Evolutionary conservation across 2,113 vertebrate genomes (phyloP), one percentile per base, ranked within the genome.

Genomic region (Xiphophorus maculatus): DNA sequence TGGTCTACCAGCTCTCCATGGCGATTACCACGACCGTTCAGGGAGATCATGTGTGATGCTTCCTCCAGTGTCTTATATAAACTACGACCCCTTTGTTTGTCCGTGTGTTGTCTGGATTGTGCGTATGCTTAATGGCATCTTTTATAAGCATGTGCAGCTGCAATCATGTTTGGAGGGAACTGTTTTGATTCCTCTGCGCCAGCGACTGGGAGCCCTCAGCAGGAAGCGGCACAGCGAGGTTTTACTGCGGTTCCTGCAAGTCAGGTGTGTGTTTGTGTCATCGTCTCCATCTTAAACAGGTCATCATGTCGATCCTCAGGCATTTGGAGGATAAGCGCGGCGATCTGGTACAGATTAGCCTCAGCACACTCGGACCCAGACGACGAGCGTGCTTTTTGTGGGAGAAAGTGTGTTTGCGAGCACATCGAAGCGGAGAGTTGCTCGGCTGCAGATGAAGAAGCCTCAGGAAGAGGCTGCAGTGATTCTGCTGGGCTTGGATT

Each of bases 1-100:
- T 93, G 93, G 94, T 93, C 92, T 90, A 93, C 68, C 92, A 93
- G 91, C 85, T 93, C 85, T 91, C 73, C 80, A 66, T 65, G 74
- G 79, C 84, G 83, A 91, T 88, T 84, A 87, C 83, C 72, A 78
- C 63, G 86, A 87, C 84, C 78, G 83, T 83, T 77, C 86, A 87
- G 82, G 83, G 71, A 92, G 91, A 83, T 83, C 83, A 79, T 78
- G 82, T 73, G 22, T 84, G 70, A 80, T 83, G 80, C 73, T 78
- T 42, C 5, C 77, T 74, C 76, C 29, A 66, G 48, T 48, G 10
- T 72, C 86, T 81, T 48, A 74, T 78, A 76, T 82, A 88, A 85
- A 48, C 65, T 28, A 3, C 73, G 80, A 84, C 82, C 88, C 70
- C 67, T 82, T 42, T 74, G 27, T 82, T 83, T 79, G 51, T 71